Evolutionary conservation across 2,113 vertebrate genomes (phyloP).

Genomic region (Galemys pyrenaicus): DNA sequence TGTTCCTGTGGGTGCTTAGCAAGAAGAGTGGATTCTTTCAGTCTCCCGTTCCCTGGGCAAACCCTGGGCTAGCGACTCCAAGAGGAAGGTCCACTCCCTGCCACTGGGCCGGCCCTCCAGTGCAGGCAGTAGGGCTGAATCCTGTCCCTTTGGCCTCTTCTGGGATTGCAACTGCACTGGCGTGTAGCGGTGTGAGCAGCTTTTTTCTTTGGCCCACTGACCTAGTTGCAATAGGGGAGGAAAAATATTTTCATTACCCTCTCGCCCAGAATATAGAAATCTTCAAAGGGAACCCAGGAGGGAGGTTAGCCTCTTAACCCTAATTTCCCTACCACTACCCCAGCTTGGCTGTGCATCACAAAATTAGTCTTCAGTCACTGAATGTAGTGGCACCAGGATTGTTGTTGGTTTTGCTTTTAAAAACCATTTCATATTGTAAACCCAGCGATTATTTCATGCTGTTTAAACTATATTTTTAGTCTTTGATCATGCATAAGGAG

Average conservation of each 20-base stretch:
- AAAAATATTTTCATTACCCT: slow-evolving; percentile 87
- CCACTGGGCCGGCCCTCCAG: background rate
- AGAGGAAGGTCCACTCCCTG: background rate
- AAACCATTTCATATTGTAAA: slow-evolving; percentile 85
- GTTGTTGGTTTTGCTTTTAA: slow-evolving; percentile 80
- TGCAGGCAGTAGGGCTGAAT: background rate
- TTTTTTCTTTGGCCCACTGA: slow-evolving; percentile 48
- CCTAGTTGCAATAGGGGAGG: slow-evolving; percentile 79
- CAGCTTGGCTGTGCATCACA: slow-evolving; percentile 84
- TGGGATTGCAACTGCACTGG: slow-evolving; percentile 10
- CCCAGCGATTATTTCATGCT: slow-evolving; percentile 87
- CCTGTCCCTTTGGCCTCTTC: slow-evolving; percentile 47
- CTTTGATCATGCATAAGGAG: slow-evolving; percentile 87
- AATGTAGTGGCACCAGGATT: slow-evolving; percentile 66
- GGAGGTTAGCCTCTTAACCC: slow-evolving; percentile 82
- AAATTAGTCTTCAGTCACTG: slow-evolving; percentile 80
- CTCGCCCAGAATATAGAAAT: slow-evolving; percentile 83
- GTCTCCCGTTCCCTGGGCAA: background rate
- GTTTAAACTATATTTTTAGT: slow-evolving; percentile 87
- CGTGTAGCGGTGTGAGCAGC: background rate
- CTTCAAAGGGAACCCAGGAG: slow-evolving; percentile 84
- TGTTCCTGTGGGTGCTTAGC: background rate
- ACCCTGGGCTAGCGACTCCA: background rate
- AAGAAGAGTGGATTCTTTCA: background rate
- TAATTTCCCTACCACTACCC: slow-evolving; percentile 80